Base-by-base conservation (phyloP, 1,140 invertebrate species). In the Drosophila eugracilis region DNA sequence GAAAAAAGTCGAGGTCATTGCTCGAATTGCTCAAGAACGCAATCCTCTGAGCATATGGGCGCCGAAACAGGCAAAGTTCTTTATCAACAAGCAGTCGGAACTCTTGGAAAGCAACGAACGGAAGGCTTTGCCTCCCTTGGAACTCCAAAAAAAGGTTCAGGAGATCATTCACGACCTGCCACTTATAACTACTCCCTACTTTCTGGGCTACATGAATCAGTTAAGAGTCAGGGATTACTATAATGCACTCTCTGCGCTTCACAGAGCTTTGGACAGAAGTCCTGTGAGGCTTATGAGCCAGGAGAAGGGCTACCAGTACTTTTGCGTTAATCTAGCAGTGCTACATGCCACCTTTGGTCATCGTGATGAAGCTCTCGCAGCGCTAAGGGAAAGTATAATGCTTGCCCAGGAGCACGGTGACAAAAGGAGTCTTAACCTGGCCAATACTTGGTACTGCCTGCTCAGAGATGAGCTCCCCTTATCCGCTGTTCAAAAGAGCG, bases 161-260 rank as follows among this genome's bases (percentile, higher is more conserved):
- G 94, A 96, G 84, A 95, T 98, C 39, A 93, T 97, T 36, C 93
- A 94, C 78, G 94, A 95, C 69, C 96, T 96, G 92, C 96, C 96
- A 14, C 95, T 97, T 48, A 94, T 96, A 89, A 94, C 96, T 9
- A 96, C 97, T 92, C 95, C 96, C 95, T 96, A 98, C 93, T 98
- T 96, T 90, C 92, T 99, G 24, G 97, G 96, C 80, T 99, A 97
- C 89, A 92, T 98, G 75, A 98, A 98, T 92, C 97, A 95, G 81
- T 91, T 98, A 36, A 92, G 97, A 24, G 94, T 97, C 3, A 96
- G 96, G 81, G 97, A 98, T 91, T 97, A 96, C 90, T 96, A 96
- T 85, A 97, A 96, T 2, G 96, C 97, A 0, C 90, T 97, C 54
- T 95, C 97, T 74, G 96, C 96, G 71, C 92, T 98, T 0, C 96